Evolutionary conservation across 2,888 invertebrate genomes (phyloP).

Genomic region (Oscheius sp.): DNA sequence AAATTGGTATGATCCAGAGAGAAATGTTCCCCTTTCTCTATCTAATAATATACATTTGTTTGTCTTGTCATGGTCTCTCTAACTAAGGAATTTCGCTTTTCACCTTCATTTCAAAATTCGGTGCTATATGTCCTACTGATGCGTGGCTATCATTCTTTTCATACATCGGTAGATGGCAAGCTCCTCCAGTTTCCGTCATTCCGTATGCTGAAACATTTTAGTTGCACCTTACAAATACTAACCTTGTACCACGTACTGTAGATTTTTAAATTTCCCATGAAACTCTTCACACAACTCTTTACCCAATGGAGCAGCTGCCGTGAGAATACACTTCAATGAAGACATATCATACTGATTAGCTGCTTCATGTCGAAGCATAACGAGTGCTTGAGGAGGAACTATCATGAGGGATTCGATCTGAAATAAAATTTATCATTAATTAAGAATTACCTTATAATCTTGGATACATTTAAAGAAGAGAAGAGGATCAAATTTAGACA

Average conservation of each 20-base stretch:
- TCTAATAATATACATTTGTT: too few species aligned
- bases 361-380: conserved; percentile 78
- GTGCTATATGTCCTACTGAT: conserved; percentile 77
- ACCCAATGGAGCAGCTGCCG: conserved; percentile 64
- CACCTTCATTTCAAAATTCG: conserved; percentile 78
- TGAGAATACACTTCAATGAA: conserved; percentile 74
- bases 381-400: conserved; percentile 83
- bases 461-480: conserved; percentile 51
- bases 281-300: conserved; percentile 57
- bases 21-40: too few species aligned
- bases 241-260: conserved; percentile 35
- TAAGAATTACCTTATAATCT: conserved; percentile 31
- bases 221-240: neutral
- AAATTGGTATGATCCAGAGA: neutral
- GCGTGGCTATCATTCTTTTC: conserved; percentile 75
- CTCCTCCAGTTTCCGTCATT: conserved; percentile 80
- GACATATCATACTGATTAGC: conserved; percentile 82
- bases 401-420: conserved; percentile 79
- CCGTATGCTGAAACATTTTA: conserved; percentile 76
- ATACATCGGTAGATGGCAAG: conserved; percentile 71
- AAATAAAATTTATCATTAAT: conserved; percentile 9
- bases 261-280: conserved; percentile 19
- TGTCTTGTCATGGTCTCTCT: neutral
- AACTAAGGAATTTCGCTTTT: too few species aligned
- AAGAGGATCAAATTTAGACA: conserved; percentile 60